phyloP scores from a whole-genome alignment of 2,113 vertebrate species.

The Gobio gobio region DNA sequence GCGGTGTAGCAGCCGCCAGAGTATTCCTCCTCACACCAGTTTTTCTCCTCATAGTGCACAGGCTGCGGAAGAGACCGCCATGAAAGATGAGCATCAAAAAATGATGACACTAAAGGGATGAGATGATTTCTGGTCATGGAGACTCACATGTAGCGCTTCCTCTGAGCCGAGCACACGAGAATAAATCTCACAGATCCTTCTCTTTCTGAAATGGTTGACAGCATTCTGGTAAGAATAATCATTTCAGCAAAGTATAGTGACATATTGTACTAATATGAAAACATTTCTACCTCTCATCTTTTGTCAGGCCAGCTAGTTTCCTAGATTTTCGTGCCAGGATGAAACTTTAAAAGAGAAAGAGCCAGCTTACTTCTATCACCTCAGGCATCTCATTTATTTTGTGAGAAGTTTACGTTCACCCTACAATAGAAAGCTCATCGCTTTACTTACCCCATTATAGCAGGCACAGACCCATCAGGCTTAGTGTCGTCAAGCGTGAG shows the following conservation, averaged over 20 bases:
- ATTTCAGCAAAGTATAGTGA: neutral
- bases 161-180: conserved; percentile 86
- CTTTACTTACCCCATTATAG: conserved; percentile 90
- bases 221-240: neutral
- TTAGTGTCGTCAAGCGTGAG: conserved; percentile 95
- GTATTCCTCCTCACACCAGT: conserved; percentile 98
- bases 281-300: conserved; percentile 86
- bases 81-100: neutral
- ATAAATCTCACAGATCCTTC: conserved; percentile 91
- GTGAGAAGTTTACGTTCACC: neutral
- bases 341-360: conserved; percentile 79
- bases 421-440: neutral
- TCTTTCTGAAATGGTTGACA: conserved; percentile 74
- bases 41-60: conserved; percentile 97
- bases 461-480: conserved; percentile 87
- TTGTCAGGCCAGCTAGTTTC: conserved; percentile 82
- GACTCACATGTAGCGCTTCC: conserved; percentile 91
- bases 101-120: neutral
- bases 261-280: conserved; percentile 14
- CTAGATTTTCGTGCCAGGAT: conserved; percentile 91
- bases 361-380: neutral
- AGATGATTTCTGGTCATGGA: neutral
- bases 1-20: conserved; percentile 95
- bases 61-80: conserved; percentile 73
- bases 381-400: conserved; percentile 1